phyloP scores from a whole-genome alignment of 2,888 invertebrate genomes.

The Clivina fossor region DNA sequence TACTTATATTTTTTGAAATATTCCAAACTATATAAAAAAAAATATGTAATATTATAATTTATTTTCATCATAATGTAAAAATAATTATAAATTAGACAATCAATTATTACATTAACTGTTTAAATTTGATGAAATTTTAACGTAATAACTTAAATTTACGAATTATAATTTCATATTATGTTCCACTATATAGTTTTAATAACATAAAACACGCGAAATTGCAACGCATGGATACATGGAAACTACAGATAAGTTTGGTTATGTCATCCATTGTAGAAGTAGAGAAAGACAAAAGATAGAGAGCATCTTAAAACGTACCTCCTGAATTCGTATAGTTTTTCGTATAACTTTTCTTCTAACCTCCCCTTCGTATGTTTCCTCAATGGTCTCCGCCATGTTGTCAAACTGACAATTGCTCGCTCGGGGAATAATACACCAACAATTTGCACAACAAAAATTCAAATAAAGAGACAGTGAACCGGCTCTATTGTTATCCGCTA shows the following conservation, averaged over 20 bases:
- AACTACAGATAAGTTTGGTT: slow-evolving; percentile 20
- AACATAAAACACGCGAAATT: not conserved
- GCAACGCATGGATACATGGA: not conserved
- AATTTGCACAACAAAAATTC: slow-evolving; percentile 37
- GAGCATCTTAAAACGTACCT: slow-evolving; percentile 58
- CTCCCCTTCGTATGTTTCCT: slow-evolving; percentile 69
- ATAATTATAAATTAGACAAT: too few relatives aligned
- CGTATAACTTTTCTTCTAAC: slow-evolving; percentile 70
- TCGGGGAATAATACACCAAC: slow-evolving; percentile 35
- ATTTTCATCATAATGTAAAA: too few relatives aligned
- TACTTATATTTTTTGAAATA: too few relatives aligned
- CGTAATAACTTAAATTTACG: too few relatives aligned
- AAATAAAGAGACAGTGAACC: slow-evolving; percentile 26
- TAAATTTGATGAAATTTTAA: too few relatives aligned
- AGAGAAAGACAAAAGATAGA: not conserved
- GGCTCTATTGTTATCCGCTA: slow-evolving; percentile 36
- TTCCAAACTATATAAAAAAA: too few relatives aligned
- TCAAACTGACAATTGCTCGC: slow-evolving; percentile 11
- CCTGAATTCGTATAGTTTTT: slow-evolving; percentile 71
- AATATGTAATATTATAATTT: too few relatives aligned
- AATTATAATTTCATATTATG: too few relatives aligned
- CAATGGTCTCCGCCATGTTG: slow-evolving; percentile 67
- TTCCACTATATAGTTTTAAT: not conserved
- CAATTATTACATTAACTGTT: too few relatives aligned
- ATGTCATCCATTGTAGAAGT: slow-evolving; percentile 13